Base-by-base conservation (phyloP, 2,113 vertebrate genomes). In the Platysternon megacephalum region DNA sequence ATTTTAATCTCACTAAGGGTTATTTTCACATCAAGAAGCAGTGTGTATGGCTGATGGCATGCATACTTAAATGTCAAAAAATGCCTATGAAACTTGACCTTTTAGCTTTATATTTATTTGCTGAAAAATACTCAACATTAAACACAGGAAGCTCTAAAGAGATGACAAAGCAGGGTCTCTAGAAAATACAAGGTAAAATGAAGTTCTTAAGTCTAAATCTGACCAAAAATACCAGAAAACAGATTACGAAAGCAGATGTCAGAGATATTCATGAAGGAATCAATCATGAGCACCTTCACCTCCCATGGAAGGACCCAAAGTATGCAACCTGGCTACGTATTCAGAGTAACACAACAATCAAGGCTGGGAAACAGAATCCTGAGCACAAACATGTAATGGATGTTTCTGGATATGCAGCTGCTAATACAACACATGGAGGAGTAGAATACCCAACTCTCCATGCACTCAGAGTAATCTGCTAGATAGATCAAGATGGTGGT, bases 11-110 rank as follows among this genome's bases (percentile, higher is more conserved):
- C 72, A 74, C 80, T n/a, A 1, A 0, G 11, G 24, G 55, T 85
- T 95, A 95, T 96, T 97, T 97, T 97, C 96, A 91, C 52, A 79
- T 39, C 46, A 90, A 51, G 61, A 52, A 94, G 85, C 93, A 96
- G 93, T 90, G 95, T 95, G 51, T 42, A 5, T 82, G 61, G 88
- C 88, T 86, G 78, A 86, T n/a, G 93, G 85, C 56, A 29, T 16
- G 44, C 42, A 83, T 5, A 85, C 56, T 74, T 86, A 65, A 56
- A 86, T 79, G 82, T 82, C 87, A 94, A 79, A 95, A 46, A 96
- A 95, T 93, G 89, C 32, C 82, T 90, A 16, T 0, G 28, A 94
- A 76, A 68, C 53, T 14, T 5, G 39, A 81, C 52, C n/a, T 74
- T 84, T 91, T 16, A 90, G 10, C 61, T 81, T 86, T 56, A 55